These are phyloP conservation scores for Eilema caniola DNA, from an alignment of 2,888 invertebrate species.

Conservation along the genomic window DNA sequence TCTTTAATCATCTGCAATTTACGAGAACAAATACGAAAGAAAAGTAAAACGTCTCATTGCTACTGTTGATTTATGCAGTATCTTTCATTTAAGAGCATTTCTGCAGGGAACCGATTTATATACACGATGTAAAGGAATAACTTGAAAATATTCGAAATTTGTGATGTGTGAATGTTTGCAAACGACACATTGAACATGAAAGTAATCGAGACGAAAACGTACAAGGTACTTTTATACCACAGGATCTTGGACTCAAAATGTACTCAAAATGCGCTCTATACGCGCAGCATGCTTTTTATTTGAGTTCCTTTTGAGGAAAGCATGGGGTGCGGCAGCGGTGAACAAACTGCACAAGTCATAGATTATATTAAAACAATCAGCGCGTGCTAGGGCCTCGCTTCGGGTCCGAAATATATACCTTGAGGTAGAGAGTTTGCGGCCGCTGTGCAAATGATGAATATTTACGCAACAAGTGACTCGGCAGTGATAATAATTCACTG, in stretches of 20 bases:
- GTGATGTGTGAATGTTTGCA: background rate
- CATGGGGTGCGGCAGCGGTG: too few relatives aligned
- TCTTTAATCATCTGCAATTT: slow-evolving; percentile 60
- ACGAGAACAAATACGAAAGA: slow-evolving; percentile 60
- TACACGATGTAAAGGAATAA: slow-evolving; percentile 24
- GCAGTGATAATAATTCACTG: slow-evolving; percentile 71
- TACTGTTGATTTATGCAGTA: slow-evolving; percentile 63
- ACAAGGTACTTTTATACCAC: too few relatives aligned
- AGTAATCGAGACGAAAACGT: slow-evolving; percentile 10
- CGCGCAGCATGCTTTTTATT: too few relatives aligned
- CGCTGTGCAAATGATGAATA: slow-evolving; percentile 59
- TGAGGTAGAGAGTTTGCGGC: slow-evolving; percentile 27
- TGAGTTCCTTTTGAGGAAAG: too few relatives aligned
- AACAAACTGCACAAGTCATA: too few relatives aligned
- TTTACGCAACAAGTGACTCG: slow-evolving; percentile 69
- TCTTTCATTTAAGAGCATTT: slow-evolving; percentile 59
- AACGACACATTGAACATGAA: slow-evolving; percentile 15
- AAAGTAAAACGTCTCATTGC: slow-evolving; percentile 70
- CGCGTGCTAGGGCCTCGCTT: too few relatives aligned
- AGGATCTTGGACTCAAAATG: too few relatives aligned
- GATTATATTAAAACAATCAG: too few relatives aligned
- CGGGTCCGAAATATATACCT: too few relatives aligned
- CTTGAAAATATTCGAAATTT: slow-evolving; percentile 21
- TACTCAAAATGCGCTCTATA: too few relatives aligned
- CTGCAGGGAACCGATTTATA: slow-evolving; percentile 58